Evolutionary conservation across 2,888 invertebrate genomes (phyloP), one percentile per base, ranked within the genome.

Genomic region (Proisotoma minuta): DNA sequence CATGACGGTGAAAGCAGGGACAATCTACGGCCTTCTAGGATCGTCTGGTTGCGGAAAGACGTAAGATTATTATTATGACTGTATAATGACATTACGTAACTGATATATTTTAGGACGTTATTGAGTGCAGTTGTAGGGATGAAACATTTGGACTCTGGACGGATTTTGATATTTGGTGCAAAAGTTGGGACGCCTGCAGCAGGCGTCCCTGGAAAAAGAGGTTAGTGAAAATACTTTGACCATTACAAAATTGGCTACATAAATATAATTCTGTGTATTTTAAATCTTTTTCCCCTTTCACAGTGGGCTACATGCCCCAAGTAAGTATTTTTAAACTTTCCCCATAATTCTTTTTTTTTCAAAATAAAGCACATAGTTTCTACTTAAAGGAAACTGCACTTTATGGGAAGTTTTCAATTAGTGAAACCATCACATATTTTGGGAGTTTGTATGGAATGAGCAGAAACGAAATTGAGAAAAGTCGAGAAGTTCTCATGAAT

Each of bases 11-110:
- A 47, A 54, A 28, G 26, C 53, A 54, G 64, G 64, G 27, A 60
- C 60, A 1, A 64, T 64, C 79, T 96, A 96, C 78, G 95, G 95
- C 62, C 83, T 96, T 8, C 81, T 96, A 20, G 96, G 95, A 26
- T 93, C 95, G 4, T 93, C 92, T 62, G 96, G 96, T 26, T 95
- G 95, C 77, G 93, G 93, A 1, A 70, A 70, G 58, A 69, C 71
- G 10, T 65, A 34, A 34, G 34, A 15, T 34, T 10, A 34, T 10
- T 10, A 34, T 15, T 34, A 34, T 15, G 34, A 34, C 34, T 10
- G 15, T 34, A 15, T 15, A 34, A n/a, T n/a, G n/a, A n/a, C n/a
- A n/a, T n/a, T n/a, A 34, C 15, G 34, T 8, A 34, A 8, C 15
- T 34, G n/a, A n/a, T n/a, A n/a, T n/a, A n/a, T n/a, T n/a, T n/a